Conservation (phyloP, 1,140 invertebrate species). For the Nebria ingens region DNA sequence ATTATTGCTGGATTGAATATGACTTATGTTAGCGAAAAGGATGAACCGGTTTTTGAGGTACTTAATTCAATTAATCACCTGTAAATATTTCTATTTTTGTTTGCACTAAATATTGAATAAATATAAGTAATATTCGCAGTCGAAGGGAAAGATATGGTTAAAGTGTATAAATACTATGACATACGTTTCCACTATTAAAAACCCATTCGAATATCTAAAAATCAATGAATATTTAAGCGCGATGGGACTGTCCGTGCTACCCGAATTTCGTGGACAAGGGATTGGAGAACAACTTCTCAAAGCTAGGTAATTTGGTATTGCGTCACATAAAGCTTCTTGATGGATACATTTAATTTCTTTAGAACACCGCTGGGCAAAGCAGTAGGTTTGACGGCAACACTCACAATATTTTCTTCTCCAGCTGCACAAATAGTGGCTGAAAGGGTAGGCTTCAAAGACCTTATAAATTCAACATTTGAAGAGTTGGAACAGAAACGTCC, state of each 20-base stretch:
- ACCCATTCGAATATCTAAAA: too few relatives aligned
- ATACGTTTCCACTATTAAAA: too few relatives aligned
- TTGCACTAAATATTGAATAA: too few relatives aligned
- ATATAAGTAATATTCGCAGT: too few relatives aligned
- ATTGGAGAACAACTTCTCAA: constrained; percentile 35
- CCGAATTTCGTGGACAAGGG: constrained; percentile 36
- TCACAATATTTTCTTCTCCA: constrained; percentile 15
- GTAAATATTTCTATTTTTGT: too few relatives aligned
- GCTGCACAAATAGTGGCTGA: constrained; percentile 16
- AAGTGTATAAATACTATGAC: too few relatives aligned
- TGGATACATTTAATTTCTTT: constrained; percentile 27
- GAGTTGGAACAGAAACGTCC: constrained; percentile 17
- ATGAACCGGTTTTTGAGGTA: not conserved
- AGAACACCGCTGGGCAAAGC: constrained; percentile 15
- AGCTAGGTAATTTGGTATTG: constrained; percentile 24
- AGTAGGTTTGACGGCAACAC: constrained; percentile 14
- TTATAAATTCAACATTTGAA: constrained; percentile 12
- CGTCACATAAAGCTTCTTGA: not conserved
- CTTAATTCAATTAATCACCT: too few relatives aligned
- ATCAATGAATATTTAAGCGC: constrained; percentile 32
- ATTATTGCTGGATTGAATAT: constrained; percentile 9
- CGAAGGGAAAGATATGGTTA: too few relatives aligned
- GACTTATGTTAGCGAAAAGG: not conserved
- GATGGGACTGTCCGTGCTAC: constrained; percentile 33
- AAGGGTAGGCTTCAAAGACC: constrained; percentile 13